A percentile compares a stretch with the other conserved stretches of the same genome.
Conservation (phyloP, 2,113 vertebrate genomes). For the Laterallus jamaicensis region DNA sequence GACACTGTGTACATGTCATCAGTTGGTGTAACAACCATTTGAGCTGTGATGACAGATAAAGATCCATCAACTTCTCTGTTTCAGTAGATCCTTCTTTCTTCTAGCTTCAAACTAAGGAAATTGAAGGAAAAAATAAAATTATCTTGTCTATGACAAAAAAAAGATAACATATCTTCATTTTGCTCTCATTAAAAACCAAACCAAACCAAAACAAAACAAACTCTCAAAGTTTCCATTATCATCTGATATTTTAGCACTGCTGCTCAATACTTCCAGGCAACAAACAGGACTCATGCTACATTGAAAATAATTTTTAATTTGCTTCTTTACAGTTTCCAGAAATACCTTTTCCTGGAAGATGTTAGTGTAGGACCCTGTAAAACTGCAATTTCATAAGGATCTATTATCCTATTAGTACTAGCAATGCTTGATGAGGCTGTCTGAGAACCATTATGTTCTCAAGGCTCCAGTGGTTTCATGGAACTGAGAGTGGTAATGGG, state of each 20-base stretch:
- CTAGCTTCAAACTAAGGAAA: neutral
- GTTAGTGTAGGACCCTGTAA: neutral
- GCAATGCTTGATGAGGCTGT: neutral
- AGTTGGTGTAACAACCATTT: neutral
- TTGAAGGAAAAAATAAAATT: neutral
- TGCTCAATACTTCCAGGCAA: neutral
- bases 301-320: neutral
- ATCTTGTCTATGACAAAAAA: neutral
- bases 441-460: slow-evolving; percentile 12
- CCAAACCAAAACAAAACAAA: too few species aligned
- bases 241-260: neutral
- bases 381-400: neutral
- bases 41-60: neutral
- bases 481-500: neutral
- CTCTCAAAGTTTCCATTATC: neutral
- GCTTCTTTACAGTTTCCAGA: neutral
- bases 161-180: neutral
- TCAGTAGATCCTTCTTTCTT: neutral
- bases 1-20: neutral
- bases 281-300: neutral
- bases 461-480: neutral
- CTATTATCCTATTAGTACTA: neutral
- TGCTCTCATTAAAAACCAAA: neutral
- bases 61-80: neutral
- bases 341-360: neutral